Base-by-base conservation (phyloP, 1,140 invertebrate species). In the Yoshiicerus persimilis region DNA sequence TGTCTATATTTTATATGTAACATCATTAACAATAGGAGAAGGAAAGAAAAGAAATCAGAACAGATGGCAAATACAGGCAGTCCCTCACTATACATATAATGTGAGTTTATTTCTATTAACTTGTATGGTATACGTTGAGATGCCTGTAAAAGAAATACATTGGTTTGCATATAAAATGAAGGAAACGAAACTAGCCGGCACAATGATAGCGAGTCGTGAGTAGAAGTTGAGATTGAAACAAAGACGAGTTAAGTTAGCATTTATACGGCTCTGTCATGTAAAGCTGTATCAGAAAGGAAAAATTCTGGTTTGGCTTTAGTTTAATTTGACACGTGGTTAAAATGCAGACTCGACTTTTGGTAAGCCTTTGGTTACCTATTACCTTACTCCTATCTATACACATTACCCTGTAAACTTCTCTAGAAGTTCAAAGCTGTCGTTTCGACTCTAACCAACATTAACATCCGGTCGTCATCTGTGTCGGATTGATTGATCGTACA, bases 401-500 rank as follows among this genome's bases (percentile, higher is more conserved):
- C 47, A 66, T 27, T 30, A 70, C 30, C 25, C 4, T 70, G 30
- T 70, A 70, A 70, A 70, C 25, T 70, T 70, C 25, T 70, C 66
- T 70, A 70, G 30, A 70, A 70, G 66, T 70, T 70, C 66, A 70
- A 30, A 27, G 66, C 30, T 70, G 66, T 70, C 66, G 66, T 70
- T 70, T 70, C 47, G 47, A 56, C 3, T 56, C 66, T 70, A 70
- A 70, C 75, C 75, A 34, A 34, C 75, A 80, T 34, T 38, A 36
- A 80, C 75, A 80, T 80, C 75, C 75, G 75, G 75, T 70, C 66
- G 66, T 70, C 66, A 70, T 70, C 66, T 70, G 66, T 70, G 66
- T 70, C 75, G 75, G 75, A 80, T 80, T 80, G 75, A 80, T 80
- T 80, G 75, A 80, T 80, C 75, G 75, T 80, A 34, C 20, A 80